Evolutionary conservation across 2,888 invertebrate genomes (phyloP).

Genomic region (Thyatira batis): DNA sequence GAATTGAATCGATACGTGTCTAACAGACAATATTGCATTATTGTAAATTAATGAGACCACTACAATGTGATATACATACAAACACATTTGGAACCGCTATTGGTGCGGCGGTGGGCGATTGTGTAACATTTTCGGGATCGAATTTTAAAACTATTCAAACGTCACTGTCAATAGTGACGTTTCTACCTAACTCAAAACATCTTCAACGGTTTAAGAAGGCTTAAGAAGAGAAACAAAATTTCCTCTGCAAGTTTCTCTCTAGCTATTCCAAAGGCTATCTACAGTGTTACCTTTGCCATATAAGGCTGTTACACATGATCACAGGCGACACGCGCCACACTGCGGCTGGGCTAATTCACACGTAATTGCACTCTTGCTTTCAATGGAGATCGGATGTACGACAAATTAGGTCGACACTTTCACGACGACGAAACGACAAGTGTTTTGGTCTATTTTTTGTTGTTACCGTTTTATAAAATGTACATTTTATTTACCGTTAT

Average conservation of each 20-base stretch:
- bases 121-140: no score
- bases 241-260: neutral
- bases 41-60: neutral
- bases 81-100: no score
- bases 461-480: neutral
- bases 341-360: conserved; percentile 2
- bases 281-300: neutral
- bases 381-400: conserved; percentile 47
- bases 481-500: neutral
- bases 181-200: no score
- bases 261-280: neutral
- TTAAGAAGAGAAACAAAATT: no score
- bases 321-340: conserved; percentile 1
- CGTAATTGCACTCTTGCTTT: conserved; percentile 51
- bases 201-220: no score
- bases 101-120: no score
- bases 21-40: neutral
- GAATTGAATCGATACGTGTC: neutral
- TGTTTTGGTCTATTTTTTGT: conserved; percentile 2
- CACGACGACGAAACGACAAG: conserved; percentile 25
- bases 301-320: neutral
- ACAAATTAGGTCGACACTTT: conserved; percentile 51
- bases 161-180: no score
- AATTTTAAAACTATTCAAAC: no score
- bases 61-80: neutral